Conservation (phyloP, 2,113 vertebrate genomes). For the Notarius lentiginosus region DNA sequence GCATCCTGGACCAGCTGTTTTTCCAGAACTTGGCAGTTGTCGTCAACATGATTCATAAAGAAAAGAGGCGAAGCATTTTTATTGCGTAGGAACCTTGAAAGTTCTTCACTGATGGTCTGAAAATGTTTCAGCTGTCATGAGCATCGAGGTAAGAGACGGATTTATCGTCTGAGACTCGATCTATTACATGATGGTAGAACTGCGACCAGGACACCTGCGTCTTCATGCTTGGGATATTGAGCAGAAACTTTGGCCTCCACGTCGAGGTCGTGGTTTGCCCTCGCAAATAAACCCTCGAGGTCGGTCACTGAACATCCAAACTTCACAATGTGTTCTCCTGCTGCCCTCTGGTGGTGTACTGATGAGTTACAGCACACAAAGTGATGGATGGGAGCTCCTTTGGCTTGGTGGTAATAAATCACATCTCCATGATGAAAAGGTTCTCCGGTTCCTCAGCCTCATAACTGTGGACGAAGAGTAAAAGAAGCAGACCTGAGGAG, state of each 20-base stretch:
- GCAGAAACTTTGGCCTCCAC: background rate
- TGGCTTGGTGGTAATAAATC: background rate
- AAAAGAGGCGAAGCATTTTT: too few species aligned
- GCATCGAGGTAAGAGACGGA: too few species aligned
- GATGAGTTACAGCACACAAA: background rate
- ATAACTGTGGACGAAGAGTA: background rate
- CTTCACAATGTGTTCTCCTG: background rate
- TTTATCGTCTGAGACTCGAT: too few species aligned
- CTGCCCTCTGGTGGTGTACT: conserved; percentile 18
- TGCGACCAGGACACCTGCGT: background rate
- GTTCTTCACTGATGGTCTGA: background rate
- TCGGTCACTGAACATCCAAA: background rate
- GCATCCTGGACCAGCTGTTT: too few species aligned
- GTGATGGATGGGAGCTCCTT: background rate
- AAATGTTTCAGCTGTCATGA: background rate
- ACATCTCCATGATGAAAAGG: background rate
- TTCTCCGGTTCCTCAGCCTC: background rate
- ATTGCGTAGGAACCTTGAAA: background rate
- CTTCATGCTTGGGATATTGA: background rate
- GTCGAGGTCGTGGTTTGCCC: background rate
- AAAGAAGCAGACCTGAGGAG: background rate
- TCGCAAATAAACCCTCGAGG: background rate
- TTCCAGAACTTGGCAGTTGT: too few species aligned
- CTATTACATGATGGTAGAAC: background rate
- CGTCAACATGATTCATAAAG: too few species aligned